These are phyloP conservation scores for Psilopogon haemacephalus DNA, from an alignment of 2,113 vertebrate species.

Conservation along the genomic window DNA sequence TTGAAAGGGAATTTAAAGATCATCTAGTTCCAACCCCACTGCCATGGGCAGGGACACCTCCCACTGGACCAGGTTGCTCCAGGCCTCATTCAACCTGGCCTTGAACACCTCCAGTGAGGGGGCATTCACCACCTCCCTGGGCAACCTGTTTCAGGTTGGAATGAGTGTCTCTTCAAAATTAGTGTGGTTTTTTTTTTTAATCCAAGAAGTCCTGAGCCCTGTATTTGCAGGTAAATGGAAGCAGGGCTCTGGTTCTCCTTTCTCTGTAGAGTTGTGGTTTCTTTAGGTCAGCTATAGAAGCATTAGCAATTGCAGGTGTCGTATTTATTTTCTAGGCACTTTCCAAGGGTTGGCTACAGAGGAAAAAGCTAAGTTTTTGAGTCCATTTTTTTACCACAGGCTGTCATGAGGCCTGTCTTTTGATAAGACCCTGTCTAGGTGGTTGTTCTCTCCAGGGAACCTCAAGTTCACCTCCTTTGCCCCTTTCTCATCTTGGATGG, in stretches of 20 bases:
- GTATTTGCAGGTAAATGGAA: background rate
- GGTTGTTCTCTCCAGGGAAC: background rate
- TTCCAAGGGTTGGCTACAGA: background rate
- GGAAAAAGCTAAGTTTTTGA: background rate
- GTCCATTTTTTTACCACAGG: background rate
- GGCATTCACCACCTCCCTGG: too few species aligned
- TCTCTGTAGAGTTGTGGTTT: background rate
- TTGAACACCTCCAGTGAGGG: too few species aligned
- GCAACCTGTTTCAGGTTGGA: background rate
- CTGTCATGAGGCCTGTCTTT: background rate
- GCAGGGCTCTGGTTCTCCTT: background rate
- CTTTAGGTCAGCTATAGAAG: background rate
- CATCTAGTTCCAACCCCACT: too few species aligned
- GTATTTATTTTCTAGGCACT: background rate
- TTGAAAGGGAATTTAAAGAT: too few species aligned
- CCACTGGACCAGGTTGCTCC: too few species aligned
- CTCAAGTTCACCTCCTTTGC: background rate
- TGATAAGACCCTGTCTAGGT: background rate
- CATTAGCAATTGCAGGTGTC: background rate
- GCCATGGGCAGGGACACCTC: too few species aligned
- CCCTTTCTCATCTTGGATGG: background rate
- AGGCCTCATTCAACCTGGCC: too few species aligned
- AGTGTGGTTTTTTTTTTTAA: background rate
- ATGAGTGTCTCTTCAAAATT: background rate
- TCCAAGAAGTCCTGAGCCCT: background rate